These are phyloP conservation scores for Scrobipalpa atriplicella DNA, from an alignment of 2,888 invertebrate species.

Conservation along the genomic window DNA sequence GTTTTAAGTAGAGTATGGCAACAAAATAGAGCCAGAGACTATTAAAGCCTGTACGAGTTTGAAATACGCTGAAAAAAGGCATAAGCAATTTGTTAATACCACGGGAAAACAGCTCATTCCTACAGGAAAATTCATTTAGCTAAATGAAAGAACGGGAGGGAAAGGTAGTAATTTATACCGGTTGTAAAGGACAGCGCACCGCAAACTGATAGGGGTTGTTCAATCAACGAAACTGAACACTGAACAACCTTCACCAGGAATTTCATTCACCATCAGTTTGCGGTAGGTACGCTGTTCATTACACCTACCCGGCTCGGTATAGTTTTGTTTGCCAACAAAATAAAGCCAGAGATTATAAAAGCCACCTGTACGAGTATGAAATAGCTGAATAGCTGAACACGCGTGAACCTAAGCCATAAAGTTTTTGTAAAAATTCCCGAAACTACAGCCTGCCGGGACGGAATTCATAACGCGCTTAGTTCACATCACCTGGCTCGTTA, in stretches of 20 bases:
- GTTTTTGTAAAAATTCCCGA: constrained; percentile 69
- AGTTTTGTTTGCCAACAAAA: constrained; percentile 20
- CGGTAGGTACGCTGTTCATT: no score
- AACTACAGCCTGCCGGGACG: constrained; percentile 67
- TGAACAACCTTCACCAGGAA: no score
- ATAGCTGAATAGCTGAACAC: constrained; percentile 43
- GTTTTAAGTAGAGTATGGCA: not conserved
- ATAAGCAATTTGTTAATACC: no score
- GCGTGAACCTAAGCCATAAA: constrained; percentile 71
- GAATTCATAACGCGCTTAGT: constrained; percentile 81
- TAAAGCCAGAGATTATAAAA: constrained; percentile 37
- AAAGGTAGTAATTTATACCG: no score
- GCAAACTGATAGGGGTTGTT: no score
- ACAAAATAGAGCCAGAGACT: constrained; percentile 23
- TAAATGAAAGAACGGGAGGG: no score
- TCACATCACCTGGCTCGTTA: constrained; percentile 79
- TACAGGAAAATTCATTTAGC: no score
- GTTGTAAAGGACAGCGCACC: no score
- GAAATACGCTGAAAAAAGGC: constrained; percentile 23
- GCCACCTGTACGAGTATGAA: constrained; percentile 46
- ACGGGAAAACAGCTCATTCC: no score
- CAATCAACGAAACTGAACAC: no score
- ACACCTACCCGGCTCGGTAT: no score
- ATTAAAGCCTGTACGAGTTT: constrained; percentile 47
- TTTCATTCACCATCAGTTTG: no score